Conservation (phyloP, 1,140 invertebrate genomes). For the Drosophila kepulauana region DNA sequence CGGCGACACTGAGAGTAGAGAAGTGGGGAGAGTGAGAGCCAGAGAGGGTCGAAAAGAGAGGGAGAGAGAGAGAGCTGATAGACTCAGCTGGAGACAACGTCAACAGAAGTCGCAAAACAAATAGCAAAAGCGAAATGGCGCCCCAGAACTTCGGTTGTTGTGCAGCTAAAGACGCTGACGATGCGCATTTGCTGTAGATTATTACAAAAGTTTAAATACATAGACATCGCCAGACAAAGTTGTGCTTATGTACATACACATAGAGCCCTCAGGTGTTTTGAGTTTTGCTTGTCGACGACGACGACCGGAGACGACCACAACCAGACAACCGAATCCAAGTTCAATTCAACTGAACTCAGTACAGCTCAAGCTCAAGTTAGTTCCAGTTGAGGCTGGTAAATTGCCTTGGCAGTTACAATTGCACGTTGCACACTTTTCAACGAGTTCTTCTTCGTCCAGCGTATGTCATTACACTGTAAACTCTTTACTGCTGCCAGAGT, state of each 20-base stretch:
- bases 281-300: conserved; percentile 59
- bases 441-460: conserved; percentile 12
- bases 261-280: conserved; percentile 67
- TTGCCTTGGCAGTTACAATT: conserved; percentile 72
- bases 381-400: conserved; percentile 66
- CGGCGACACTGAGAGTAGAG: conserved; percentile 15
- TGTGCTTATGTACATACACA: conserved; percentile 22
- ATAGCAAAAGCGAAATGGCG: conserved; percentile 77
- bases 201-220: conserved; percentile 82
- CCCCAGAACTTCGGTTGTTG: conserved; percentile 61
- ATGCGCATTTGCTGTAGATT: conserved; percentile 79
- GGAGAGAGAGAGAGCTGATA: conserved; percentile 10
- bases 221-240: conserved; percentile 57
- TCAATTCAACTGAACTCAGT: conserved; percentile 39
- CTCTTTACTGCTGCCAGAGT: conserved; percentile 32
- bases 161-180: conserved; percentile 61
- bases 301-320: conserved; percentile 34
- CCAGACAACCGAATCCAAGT: conserved; percentile 38
- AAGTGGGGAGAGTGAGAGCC: not conserved
- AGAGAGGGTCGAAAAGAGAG: not conserved
- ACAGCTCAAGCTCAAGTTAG: conserved; percentile 51
- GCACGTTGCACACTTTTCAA: conserved; percentile 41
- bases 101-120: conserved; percentile 79
- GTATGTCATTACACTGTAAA: conserved; percentile 51
- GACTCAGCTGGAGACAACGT: conserved; percentile 51